Evolutionary conservation across 2,113 vertebrate genomes (phyloP).

Genomic region (Otis tarda): DNA sequence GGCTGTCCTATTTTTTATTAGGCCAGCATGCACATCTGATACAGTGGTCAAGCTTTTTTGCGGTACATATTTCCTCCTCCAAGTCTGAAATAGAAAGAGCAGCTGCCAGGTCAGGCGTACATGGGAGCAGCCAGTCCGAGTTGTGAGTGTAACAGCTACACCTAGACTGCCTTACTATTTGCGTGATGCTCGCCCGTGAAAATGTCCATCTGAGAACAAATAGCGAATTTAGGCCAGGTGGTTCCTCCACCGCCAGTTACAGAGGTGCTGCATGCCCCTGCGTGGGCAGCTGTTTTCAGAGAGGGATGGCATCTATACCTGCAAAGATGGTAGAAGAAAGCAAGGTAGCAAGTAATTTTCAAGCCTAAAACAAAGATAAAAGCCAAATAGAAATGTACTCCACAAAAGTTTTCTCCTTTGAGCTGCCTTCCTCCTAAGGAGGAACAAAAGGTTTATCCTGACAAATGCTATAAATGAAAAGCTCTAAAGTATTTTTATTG

Average conservation of each 20-base stretch:
- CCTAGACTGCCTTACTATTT: neutral
- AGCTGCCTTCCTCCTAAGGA: neutral
- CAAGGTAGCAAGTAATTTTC: neutral
- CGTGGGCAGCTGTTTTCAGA: neutral
- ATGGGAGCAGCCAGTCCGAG: neutral
- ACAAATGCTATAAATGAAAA: neutral
- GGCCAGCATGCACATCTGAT: neutral
- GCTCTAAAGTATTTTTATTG: neutral
- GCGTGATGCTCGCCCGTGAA: neutral
- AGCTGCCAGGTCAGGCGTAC: neutral
- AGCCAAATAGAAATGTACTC: neutral
- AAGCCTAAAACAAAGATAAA: neutral
- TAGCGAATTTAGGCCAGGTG: neutral
- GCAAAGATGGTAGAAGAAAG: neutral
- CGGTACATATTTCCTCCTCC: neutral
- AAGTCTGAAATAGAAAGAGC: neutral
- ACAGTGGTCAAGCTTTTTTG: neutral
- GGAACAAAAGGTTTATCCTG: neutral
- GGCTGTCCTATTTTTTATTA: neutral
- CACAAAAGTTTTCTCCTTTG: neutral
- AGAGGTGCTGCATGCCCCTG: neutral
- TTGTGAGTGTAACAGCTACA: neutral
- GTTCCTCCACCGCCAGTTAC: fast-evolving
- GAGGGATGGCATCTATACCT: neutral
- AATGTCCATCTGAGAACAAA: neutral